These are phyloP conservation scores for Fringilla coelebs DNA, from an alignment of 2,797 vertebrate species.

Conservation along the genomic window DNA sequence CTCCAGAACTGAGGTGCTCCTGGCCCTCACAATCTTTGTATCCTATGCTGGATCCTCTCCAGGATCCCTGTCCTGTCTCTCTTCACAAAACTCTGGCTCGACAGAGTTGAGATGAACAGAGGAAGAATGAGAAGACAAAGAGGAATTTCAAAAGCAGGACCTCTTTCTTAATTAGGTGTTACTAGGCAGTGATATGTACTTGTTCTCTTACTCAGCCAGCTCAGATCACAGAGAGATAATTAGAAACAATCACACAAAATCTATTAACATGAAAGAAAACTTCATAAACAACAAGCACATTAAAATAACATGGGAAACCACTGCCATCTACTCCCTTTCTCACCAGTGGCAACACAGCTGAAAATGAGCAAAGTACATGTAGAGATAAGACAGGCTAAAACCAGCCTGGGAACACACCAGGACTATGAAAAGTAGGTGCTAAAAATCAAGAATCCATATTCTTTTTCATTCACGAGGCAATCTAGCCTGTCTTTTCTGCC, in stretches of 20 bases:
- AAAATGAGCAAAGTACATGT: background rate
- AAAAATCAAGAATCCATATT: background rate
- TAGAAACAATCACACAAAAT: background rate
- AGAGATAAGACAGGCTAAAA: background rate
- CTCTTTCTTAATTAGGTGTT: background rate
- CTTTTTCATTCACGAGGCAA: background rate
- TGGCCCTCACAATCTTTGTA: background rate
- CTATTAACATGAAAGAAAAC: background rate
- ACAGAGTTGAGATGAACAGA: rapidly evolving
- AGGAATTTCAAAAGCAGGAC: background rate
- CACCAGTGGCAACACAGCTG: background rate
- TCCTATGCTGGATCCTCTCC: background rate
- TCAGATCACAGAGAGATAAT: background rate
- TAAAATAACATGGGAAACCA: background rate
- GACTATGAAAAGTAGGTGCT: background rate
- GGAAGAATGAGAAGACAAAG: background rate
- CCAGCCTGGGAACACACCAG: background rate
- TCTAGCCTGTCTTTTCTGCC: background rate
- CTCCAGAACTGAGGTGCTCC: background rate
- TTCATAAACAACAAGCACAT: background rate
- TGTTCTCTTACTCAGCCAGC: background rate
- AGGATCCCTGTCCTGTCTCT: rapidly evolving
- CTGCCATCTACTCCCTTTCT: background rate
- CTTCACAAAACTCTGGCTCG: background rate
- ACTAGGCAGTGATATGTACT: background rate